Percentiles rank a stretch among this genome's conserved stretches.
These are phyloP conservation scores for Pollenia labialis DNA, from an alignment of 2,888 invertebrate species.

Conservation along the genomic window DNA sequence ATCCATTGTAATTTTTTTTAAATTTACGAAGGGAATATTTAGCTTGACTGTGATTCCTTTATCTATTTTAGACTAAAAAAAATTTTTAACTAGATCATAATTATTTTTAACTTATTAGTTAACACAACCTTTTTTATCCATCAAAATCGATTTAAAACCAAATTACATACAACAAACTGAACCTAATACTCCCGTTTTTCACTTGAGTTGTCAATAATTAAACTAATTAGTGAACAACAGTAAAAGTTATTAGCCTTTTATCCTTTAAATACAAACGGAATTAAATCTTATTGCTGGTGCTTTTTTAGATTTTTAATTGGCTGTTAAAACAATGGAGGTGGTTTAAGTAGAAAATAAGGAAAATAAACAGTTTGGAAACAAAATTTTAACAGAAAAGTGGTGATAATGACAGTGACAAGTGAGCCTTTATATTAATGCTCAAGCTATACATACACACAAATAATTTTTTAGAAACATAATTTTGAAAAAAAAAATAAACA, in stretches of 20 bases:
- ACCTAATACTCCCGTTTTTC: slow-evolving; percentile 5
- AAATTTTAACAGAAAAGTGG: slow-evolving; percentile 35
- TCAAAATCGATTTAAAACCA: slow-evolving; percentile 4
- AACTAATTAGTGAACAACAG: slow-evolving; percentile 51
- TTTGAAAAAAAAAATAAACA: not conserved
- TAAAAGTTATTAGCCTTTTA: slow-evolving; percentile 58
- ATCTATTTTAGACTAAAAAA: too few relatives aligned
- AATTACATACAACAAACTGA: slow-evolving; percentile 23
- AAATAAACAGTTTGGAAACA: slow-evolving; percentile 3
- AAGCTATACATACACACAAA: slow-evolving; percentile 1
- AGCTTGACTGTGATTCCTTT: too few relatives aligned
- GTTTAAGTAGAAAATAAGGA: not conserved
- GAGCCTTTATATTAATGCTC: slow-evolving; percentile 49
- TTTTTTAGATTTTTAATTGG: slow-evolving; percentile 37
- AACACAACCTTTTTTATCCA: not conserved
- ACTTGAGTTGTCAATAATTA: slow-evolving; percentile 50
- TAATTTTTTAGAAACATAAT: slow-evolving; percentile 12
- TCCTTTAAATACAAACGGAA: slow-evolving; percentile 11
- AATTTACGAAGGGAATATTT: too few relatives aligned
- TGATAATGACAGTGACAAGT: slow-evolving; percentile 57
- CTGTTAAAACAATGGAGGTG: slow-evolving; percentile 38
- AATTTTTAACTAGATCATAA: not conserved
- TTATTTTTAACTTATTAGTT: not conserved
- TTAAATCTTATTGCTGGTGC: not conserved
- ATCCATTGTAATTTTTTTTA: too few relatives aligned